phyloP scores from a whole-genome alignment of 2,888 invertebrate species.

The Pelosia muscerda region DNA sequence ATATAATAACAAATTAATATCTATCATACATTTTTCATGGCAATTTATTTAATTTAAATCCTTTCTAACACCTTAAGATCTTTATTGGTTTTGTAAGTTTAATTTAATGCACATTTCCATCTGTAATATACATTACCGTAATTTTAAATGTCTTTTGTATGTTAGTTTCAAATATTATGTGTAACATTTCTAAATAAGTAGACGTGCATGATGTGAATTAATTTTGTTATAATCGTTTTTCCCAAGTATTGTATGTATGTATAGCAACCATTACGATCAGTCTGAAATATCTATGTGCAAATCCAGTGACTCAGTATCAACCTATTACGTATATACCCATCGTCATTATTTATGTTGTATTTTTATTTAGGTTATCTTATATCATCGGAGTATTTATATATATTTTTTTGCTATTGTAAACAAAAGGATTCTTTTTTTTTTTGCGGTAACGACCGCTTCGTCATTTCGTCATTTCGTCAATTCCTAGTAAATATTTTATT shows the following conservation, averaged over 20 bases:
- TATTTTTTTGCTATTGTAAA: neutral
- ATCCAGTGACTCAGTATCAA: neutral
- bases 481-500: neutral
- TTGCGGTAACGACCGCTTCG: neutral
- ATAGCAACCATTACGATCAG: neutral
- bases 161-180: conserved; percentile 1
- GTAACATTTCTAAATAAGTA: neutral
- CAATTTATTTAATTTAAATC: neutral
- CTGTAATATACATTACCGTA: neutral
- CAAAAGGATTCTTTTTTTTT: too few relatives aligned
- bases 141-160: neutral
- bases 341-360: too few relatives aligned
- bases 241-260: neutral
- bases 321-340: neutral
- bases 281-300: conserved; percentile 12
- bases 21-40: too few relatives aligned
- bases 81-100: neutral
- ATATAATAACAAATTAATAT: too few relatives aligned
- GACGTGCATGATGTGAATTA: conserved; percentile 9
- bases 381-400: too few relatives aligned
- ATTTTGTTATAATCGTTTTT: neutral
- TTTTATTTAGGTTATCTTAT: too few relatives aligned
- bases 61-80: neutral
- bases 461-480: neutral
- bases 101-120: neutral